Base-by-base conservation (phyloP, 2,888 invertebrate genomes). In the Sthenelais limicola region DNA sequence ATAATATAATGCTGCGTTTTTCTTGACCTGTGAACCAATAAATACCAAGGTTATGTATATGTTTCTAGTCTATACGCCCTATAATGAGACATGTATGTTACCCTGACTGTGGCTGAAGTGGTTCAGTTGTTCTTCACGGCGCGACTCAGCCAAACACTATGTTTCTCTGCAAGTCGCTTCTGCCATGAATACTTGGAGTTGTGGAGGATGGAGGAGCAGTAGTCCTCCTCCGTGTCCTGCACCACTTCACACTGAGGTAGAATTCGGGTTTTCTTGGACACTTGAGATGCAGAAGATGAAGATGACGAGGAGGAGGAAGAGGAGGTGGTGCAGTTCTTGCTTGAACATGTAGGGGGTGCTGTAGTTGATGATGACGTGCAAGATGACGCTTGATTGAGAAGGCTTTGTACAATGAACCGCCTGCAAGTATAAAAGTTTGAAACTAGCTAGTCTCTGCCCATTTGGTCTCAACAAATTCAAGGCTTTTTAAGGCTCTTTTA, bases 111-210 rank as follows among this genome's bases (percentile, higher is more conserved):
- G n/a, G n/a, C n/a, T n/a, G n/a, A n/a, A n/a, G n/a, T n/a, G n/a
- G n/a, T n/a, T n/a, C n/a, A n/a, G n/a, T n/a, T n/a, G n/a, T n/a
- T n/a, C n/a, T n/a, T n/a, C n/a, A n/a, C n/a, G n/a, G n/a, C n/a
- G n/a, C n/a, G n/a, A n/a, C n/a, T 32, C 35, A 69, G 52, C 69
- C 69, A 69, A 15, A 21, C 3, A 7, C 51, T 33, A n/a, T 69
- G 54, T 33, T 33, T 51, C 54, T 52, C 69, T 1, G 35, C 54
- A 21, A 69, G 38, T 12, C 52, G 33, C 15, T 35, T 52, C 35
- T 69, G 69, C 69, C 69, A 69, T n/a, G 12, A 18, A 28, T 51
- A 48, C 38, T 24, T 62, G 35, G 26, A 26, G 33, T 21, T 26
- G 0, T 30, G 32, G 15, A 26, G 28, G 35, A 54, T 30, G 28